A percentile compares a stretch with the other conserved stretches of the same genome.
Conservation (phyloP, 2,888 invertebrate genomes). For the Oxystoma pomonae region DNA sequence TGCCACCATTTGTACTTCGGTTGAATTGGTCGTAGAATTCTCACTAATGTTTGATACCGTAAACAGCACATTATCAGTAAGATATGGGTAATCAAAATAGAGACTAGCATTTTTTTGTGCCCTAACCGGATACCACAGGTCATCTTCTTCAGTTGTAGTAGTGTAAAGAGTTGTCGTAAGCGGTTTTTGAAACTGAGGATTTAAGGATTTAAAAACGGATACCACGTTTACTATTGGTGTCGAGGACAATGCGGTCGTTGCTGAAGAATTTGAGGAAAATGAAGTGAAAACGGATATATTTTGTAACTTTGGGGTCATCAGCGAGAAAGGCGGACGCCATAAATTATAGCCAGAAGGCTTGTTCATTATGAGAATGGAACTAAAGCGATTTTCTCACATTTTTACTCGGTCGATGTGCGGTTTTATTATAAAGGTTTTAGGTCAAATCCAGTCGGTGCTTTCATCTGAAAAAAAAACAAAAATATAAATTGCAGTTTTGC, state of each 20-base stretch:
- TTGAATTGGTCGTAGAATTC: slow-evolving; percentile 18
- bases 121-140: slow-evolving; percentile 37
- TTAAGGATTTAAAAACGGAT: slow-evolving; percentile 18
- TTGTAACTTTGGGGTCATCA: background rate
- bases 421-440: background rate
- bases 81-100: slow-evolving; percentile 24
- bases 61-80: slow-evolving; percentile 20
- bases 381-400: slow-evolving; percentile 10
- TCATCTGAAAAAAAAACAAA: slow-evolving; percentile 13
- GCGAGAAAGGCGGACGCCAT: slow-evolving; percentile 31
- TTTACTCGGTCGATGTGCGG: slow-evolving; percentile 2
- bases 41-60: slow-evolving; percentile 22
- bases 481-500: no score
- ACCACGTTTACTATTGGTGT: slow-evolving; percentile 21
- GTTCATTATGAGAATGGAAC: slow-evolving; percentile 25
- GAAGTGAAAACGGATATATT: slow-evolving; percentile 27
- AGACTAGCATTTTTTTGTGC: slow-evolving; percentile 35
- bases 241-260: slow-evolving; percentile 15
- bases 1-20: slow-evolving; percentile 41
- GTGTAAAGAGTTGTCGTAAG: slow-evolving; percentile 7
- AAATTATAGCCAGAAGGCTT: slow-evolving; percentile 34
- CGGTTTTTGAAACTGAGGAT: slow-evolving; percentile 1
- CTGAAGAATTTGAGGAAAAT: slow-evolving; percentile 16
- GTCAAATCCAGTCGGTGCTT: background rate
- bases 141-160: slow-evolving; percentile 27